Percentiles rank a stretch among this genome's conserved stretches.
These are phyloP conservation scores for Lithobates pipiens DNA, from an alignment of 2,797 vertebrate species.

Conservation along the genomic window DNA sequence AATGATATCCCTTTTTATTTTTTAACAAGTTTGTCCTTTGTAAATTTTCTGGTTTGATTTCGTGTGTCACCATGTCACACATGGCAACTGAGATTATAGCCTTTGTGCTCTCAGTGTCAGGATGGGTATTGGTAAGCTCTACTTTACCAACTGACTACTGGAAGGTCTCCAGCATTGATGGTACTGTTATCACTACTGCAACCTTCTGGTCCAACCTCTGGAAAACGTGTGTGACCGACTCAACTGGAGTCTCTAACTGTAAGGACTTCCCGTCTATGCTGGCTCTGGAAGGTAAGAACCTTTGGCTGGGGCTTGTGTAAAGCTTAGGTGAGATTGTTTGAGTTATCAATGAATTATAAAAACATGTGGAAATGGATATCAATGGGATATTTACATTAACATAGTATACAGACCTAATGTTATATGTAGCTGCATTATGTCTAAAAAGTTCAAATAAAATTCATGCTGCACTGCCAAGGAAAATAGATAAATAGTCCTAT, in stretches of 20 bases:
- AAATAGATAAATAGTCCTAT: too few relatives aligned
- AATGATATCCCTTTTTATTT: not conserved
- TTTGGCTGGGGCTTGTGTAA: not conserved
- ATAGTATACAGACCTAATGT: too few relatives aligned
- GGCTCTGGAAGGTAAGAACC: conserved; percentile 86
- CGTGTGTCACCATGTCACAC: conserved; percentile 71
- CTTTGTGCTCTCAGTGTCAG: conserved; percentile 83
- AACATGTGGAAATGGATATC: not conserved
- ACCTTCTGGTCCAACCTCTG: conserved; percentile 94
- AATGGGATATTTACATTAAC: too few relatives aligned
- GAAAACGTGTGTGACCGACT: conserved; percentile 96
- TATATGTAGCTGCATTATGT: too few relatives aligned
- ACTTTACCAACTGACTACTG: conserved; percentile 94
- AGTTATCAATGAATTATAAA: not conserved
- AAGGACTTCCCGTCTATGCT: conserved; percentile 96
- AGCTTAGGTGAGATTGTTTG: not conserved
- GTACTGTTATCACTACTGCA: conserved; percentile 94
- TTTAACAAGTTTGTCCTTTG: not conserved
- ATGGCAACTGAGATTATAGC: conserved; percentile 87
- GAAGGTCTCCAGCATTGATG: conserved; percentile 93
- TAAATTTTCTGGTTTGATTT: not conserved
- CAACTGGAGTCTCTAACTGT: conserved; percentile 94
- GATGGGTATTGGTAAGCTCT: conserved; percentile 93
- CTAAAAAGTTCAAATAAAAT: too few relatives aligned
- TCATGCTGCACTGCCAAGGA: too few relatives aligned